A percentile compares a stretch with the other conserved stretches of the same genome.
These are phyloP conservation scores for Heteromurus nitidus DNA, from an alignment of 2,888 invertebrate species.

Conservation along the genomic window DNA sequence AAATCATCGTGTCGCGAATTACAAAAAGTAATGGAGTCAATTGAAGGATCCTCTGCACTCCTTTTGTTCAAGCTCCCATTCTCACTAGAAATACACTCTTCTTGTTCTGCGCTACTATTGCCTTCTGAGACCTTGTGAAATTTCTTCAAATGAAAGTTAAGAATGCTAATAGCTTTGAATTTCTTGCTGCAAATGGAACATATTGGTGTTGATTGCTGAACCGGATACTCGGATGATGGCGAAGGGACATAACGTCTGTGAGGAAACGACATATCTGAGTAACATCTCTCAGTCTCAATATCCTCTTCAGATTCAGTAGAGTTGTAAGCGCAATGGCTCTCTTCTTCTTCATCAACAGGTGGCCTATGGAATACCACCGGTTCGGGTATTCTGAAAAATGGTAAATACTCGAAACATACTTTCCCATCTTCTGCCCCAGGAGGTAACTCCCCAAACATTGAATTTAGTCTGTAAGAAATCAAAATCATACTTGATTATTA, in stretches of 20 bases:
- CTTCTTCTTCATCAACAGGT: background rate
- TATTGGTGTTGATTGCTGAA: background rate
- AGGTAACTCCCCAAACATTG: background rate
- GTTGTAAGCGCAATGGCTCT: background rate
- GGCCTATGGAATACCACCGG: background rate
- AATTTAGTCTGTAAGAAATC: background rate
- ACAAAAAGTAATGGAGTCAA: background rate
- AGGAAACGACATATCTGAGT: too few species aligned
- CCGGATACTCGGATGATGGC: too few species aligned
- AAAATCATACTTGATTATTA: background rate
- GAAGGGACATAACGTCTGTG: too few species aligned
- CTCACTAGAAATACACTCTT: background rate
- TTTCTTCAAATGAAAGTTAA: slow-evolving; percentile 28
- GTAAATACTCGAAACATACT: too few species aligned
- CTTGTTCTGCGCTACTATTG: background rate
- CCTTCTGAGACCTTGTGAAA: background rate
- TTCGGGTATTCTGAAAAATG: background rate
- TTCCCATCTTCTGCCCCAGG: slow-evolving; percentile 30
- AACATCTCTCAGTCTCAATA: too few species aligned
- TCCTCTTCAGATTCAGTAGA: slow-evolving; percentile 23
- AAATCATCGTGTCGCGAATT: background rate
- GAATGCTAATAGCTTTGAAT: background rate
- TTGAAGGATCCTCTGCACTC: background rate
- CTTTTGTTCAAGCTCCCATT: background rate
- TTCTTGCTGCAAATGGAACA: slow-evolving; percentile 1